Percentiles rank a stretch among this genome's conserved stretches.
These are phyloP conservation scores for Toxonevra muliebris DNA, from an alignment of 2,888 invertebrate genomes.

Conservation along the genomic window DNA sequence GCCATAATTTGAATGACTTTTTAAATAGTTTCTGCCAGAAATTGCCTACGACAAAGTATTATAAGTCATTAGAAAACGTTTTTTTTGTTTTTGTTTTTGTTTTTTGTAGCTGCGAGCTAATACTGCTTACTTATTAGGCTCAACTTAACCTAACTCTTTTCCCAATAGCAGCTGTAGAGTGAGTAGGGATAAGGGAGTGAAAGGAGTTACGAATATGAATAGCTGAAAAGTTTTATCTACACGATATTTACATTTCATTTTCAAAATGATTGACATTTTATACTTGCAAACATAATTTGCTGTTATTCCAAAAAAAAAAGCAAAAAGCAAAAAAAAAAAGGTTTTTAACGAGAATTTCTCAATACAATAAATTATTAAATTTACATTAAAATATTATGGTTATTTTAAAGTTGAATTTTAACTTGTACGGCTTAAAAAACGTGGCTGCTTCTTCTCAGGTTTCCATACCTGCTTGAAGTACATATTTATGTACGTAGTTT, in stretches of 20 bases:
- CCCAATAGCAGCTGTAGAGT: neutral
- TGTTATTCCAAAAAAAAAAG: no score
- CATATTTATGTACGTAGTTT: no score
- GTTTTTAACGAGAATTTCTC: no score
- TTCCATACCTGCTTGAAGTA: no score
- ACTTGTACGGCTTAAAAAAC: no score
- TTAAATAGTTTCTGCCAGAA: constrained; percentile 56
- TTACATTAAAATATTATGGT: no score
- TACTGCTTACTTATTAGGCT: constrained; percentile 57
- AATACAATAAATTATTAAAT: no score
- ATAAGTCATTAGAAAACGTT: constrained; percentile 56
- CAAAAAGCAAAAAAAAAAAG: no score
- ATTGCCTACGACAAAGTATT: constrained; percentile 37
- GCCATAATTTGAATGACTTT: constrained; percentile 56
- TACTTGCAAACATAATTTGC: no score
- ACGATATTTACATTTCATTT: constrained; percentile 11
- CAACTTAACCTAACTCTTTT: constrained; percentile 35
- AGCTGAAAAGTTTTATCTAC: neutral
- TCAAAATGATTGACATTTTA: no score
- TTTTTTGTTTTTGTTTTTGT: constrained; percentile 35
- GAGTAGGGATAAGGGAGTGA: neutral
- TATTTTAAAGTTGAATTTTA: no score
- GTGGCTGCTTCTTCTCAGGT: no score
- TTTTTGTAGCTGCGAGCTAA: constrained; percentile 52
- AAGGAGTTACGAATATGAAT: constrained; percentile 5